Evolutionary conservation across 53 echinoderm and acorn worm genomes (phyloP), one percentile per base, ranked within the genome.

Genomic region (Luidia sarsii): DNA sequence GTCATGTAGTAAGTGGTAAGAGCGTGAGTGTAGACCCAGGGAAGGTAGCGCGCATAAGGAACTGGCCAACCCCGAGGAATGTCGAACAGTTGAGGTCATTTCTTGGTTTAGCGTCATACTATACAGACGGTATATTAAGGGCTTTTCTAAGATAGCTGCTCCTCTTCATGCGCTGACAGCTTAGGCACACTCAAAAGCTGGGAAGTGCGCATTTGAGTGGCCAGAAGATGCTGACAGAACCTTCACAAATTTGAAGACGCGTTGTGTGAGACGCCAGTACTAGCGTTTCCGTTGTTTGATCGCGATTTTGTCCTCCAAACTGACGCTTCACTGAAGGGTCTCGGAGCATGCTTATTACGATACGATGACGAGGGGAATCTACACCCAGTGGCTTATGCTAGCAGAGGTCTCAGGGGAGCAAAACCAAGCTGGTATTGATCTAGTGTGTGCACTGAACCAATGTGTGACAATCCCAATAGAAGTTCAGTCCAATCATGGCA

Each of bases 41-140:
- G 15, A 68, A 68, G 30, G 34, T 49, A 14, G 46, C 23, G 46
- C 68, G 68, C 20, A 21, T 68, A 6, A 41, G 41, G 41, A 11
- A 57, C 37, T 75, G 75, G 75, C 75, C 75, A 3, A 57, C 13
- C 31, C 75, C 75, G 1, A 18, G 33, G 4, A 75, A 24, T 0
- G 3, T 2, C 0, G 16, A 3, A 2, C 57, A 59, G 39, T 39
- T 75, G 1, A 53, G 53, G 53, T 53, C 53, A 53, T 53, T 53
- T 21, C 7, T 53, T 11, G 53, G 53, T 3, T 19, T 53, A 6
- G 53, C 53, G 53, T 53, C 53, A 5, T 53, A 53, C 53, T 53
- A n/a, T n/a, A 53, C n/a, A 53, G 53, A 16, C 53, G 53, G n/a
- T 53, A n/a, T 21, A 19, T 53, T 4, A 16, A 16, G 18, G 18